These are phyloP conservation scores for Sebastes vulpes DNA, from an alignment of 2,797 vertebrate species.

Conservation along the genomic window DNA sequence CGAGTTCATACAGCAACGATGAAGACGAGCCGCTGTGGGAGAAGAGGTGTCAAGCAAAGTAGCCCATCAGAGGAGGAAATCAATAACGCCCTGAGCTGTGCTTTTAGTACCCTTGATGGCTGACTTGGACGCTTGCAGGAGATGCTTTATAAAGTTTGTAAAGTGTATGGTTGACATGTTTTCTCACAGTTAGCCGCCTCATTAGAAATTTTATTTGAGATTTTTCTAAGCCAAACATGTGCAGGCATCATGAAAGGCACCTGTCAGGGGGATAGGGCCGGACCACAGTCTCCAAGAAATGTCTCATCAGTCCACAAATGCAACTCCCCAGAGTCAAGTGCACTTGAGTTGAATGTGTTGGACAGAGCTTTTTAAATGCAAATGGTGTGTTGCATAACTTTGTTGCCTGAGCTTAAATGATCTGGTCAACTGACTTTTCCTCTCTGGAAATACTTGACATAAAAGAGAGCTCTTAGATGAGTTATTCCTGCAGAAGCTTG, in stretches of 20 bases:
- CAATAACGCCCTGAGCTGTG: conserved; percentile 41
- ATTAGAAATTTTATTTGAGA: conserved; percentile 41
- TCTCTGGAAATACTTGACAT: conserved; percentile 8
- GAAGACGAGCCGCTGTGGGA: conserved; percentile 45
- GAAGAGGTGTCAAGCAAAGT: conserved; percentile 57
- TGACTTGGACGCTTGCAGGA: conserved; percentile 5
- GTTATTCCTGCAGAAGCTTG: background rate
- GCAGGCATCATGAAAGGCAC: conserved; percentile 25
- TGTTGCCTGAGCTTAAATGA: conserved; percentile 10
- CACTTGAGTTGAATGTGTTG: background rate
- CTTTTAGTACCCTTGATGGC: conserved; percentile 41
- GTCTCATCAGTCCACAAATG: conserved; percentile 33
- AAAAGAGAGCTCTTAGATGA: background rate
- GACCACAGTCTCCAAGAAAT: background rate
- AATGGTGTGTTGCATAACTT: conserved; percentile 12
- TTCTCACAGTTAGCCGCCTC: conserved; percentile 27
- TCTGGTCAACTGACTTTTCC: conserved; percentile 10
- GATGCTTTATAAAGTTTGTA: conserved; percentile 23
- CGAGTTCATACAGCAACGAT: conserved; percentile 52
- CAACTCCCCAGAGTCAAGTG: background rate
- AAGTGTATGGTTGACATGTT: conserved; percentile 24
- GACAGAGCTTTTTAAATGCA: conserved; percentile 48
- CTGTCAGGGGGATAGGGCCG: background rate
- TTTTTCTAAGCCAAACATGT: background rate
- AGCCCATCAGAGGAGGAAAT: conserved; percentile 48